Base-by-base conservation (phyloP, 2,113 vertebrate species). In the Onychostruthus taczanowskii region DNA sequence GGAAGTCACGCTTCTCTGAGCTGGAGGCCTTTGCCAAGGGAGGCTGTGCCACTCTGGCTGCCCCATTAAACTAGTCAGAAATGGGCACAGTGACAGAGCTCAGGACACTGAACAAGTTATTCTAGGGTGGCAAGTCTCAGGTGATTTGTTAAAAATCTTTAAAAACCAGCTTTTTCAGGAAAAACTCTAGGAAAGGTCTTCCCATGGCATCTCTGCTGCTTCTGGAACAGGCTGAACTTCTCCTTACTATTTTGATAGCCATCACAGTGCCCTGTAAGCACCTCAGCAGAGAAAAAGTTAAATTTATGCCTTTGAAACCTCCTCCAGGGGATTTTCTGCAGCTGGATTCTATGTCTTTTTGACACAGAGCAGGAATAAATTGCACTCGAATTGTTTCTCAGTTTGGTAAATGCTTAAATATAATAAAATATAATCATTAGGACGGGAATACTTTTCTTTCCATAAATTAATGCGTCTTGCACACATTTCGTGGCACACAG, bases 381-480 rank as follows among this genome's bases (percentile, higher is more conserved):
- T 73, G 87, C 16, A 2, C 59, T 95, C 47, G 83, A 86, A 93
- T 90, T 77, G 86, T 87, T 94, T 72, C 90, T 96, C 52, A 63
- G 56, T 83, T 95, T 81, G 56, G 73, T 96, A 95, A 93, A 96
- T 84, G 80, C 90, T 82, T 93, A 96, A 90, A 96, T 94, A 96
- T 56, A 92, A 95, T 92, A 84, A 96, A 95, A 93, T 68, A 93
- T 61, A 92, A 93, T 93, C 79, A 80, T 96, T 93, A 95, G 67
- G 66, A 87, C 1, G 1, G 83, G 84, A 91, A 94, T 80, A 95
- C 73, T 87, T 95, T 90, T 88, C 89, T 62, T 79, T 68, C 91
- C 69, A 83, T 94, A 92, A 96, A 95, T 97, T 94, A 90, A 93
- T 96, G 73, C 85, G 52, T 94, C 94, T 93, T 49, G 56, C 94